phyloP scores from a whole-genome alignment of 2,888 invertebrate species.

The Chalcosyrphus nemorum region DNA sequence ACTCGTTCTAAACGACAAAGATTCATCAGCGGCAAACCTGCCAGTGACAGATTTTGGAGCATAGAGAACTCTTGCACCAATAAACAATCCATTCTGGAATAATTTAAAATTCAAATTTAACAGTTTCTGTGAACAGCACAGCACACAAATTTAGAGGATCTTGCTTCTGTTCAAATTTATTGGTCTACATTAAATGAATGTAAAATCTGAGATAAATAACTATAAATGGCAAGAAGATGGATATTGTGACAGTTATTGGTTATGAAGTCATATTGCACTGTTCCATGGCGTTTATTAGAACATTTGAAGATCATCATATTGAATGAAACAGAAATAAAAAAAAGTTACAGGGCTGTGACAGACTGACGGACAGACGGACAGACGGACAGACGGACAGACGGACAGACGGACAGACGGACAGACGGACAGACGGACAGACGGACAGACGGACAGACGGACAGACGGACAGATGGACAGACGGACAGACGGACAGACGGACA shows the following conservation, averaged over 20 bases:
- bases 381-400: too few relatives aligned
- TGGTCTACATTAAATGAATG: not conserved
- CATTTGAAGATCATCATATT: too few relatives aligned
- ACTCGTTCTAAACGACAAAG: constrained; percentile 41
- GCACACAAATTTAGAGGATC: constrained; percentile 20
- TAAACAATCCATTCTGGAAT: constrained; percentile 44
- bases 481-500: too few relatives aligned
- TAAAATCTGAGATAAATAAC: constrained; percentile 3
- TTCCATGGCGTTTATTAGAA: too few relatives aligned
- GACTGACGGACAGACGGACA: too few relatives aligned
- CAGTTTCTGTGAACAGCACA: constrained; percentile 16
- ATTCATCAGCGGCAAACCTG: constrained; percentile 40
- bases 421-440: too few relatives aligned
- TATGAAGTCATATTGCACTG: not conserved
- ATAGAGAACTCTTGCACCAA: constrained; percentile 43
- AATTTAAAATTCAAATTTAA: constrained; percentile 56
- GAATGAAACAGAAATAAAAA: too few relatives aligned
- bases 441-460: too few relatives aligned
- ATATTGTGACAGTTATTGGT: not conserved
- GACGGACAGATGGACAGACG: too few relatives aligned
- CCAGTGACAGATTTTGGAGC: constrained; percentile 51
- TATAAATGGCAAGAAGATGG: constrained; percentile 8
- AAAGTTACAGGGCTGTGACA: too few relatives aligned
- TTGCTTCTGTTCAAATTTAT: constrained; percentile 60
- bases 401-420: too few relatives aligned